Evolutionary conservation across 2,888 invertebrate genomes (phyloP).

Genomic region (Caenorhabditis drosophilae): DNA sequence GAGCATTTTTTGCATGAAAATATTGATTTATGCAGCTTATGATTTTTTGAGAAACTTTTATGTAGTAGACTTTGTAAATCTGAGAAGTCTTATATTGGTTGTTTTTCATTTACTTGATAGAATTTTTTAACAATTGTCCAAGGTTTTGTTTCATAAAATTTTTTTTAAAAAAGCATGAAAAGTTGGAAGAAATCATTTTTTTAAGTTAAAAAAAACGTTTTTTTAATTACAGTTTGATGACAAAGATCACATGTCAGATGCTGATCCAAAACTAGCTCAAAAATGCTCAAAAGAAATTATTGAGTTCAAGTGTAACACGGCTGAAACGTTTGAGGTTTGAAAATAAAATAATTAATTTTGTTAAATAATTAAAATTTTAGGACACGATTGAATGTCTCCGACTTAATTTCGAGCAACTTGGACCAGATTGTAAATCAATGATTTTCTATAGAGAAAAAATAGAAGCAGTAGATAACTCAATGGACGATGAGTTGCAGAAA

Average conservation of each 20-base stretch:
- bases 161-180: no score
- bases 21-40: background rate
- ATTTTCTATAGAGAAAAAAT: constrained; percentile 71
- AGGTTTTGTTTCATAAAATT: background rate
- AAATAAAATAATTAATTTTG: no score
- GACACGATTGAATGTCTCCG: constrained; percentile 71
- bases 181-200: no score
- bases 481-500: constrained; percentile 71
- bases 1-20: background rate
- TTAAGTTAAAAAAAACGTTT: no score
- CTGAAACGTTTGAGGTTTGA: constrained; percentile 47
- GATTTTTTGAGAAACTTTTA: no score
- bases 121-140: background rate
- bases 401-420: constrained; percentile 56
- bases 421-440: constrained; percentile 70
- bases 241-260: constrained; percentile 76
- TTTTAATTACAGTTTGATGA: constrained; percentile 76
- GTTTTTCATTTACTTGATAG: background rate
- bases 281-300: constrained; percentile 62
- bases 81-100: no score
- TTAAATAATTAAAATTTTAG: no score
- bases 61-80: no score
- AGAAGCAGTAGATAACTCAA: constrained; percentile 69
- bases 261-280: constrained; percentile 70
- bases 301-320: constrained; percentile 43